These are phyloP conservation scores for Cybosia mesomella DNA, from an alignment of 2,888 invertebrate species.

Conservation along the genomic window DNA sequence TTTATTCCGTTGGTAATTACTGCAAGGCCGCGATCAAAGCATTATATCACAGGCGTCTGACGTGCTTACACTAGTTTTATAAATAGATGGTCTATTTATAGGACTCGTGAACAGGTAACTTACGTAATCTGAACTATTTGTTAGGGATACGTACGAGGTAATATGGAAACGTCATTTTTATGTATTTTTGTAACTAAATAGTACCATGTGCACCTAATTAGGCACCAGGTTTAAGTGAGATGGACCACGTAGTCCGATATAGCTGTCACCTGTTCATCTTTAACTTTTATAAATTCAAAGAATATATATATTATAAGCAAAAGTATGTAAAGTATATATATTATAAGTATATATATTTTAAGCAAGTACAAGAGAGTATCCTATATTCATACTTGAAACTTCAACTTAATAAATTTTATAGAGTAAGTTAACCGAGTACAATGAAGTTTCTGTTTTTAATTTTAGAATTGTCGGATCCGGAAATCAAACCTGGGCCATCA, in stretches of 20 bases:
- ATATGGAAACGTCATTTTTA: conserved; percentile 8
- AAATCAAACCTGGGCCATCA: neutral
- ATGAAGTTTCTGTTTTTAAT: too few relatives aligned
- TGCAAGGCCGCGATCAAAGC: conserved; percentile 58
- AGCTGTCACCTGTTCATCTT: neutral
- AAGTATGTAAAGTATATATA: too few relatives aligned
- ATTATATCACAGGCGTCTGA: conserved; percentile 54
- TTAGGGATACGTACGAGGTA: neutral
- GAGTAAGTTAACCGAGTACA: neutral
- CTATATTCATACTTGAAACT: neutral
- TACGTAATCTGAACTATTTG: neutral
- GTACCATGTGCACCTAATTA: neutral
- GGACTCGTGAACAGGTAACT: conserved; percentile 42
- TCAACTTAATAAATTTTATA: neutral
- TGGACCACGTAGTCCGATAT: neutral
- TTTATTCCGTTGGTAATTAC: conserved; percentile 54
- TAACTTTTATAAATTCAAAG: neutral
- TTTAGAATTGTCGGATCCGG: neutral
- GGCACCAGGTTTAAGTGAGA: neutral
- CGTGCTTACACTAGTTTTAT: conserved; percentile 58
- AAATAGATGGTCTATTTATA: conserved; percentile 64
- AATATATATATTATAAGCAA: too few relatives aligned
- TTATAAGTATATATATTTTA: too few relatives aligned
- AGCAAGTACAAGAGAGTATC: too few relatives aligned
- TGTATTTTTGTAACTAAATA: neutral